These are phyloP conservation scores for Cephus pygmeus DNA, from an alignment of 2,888 invertebrate genomes.

Conservation along the genomic window DNA sequence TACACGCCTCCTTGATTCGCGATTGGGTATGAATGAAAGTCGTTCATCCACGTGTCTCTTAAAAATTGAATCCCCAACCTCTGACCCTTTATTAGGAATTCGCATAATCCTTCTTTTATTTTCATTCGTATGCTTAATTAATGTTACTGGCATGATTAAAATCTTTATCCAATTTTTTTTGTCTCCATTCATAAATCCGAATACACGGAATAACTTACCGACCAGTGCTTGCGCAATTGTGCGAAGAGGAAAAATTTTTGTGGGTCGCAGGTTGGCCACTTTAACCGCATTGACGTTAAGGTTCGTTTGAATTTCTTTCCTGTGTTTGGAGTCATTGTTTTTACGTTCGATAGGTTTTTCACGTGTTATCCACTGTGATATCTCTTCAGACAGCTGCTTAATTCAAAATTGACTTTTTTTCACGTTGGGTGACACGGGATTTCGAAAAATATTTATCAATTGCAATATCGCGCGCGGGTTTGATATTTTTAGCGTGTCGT, in stretches of 20 bases:
- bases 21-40: neutral
- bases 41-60: neutral
- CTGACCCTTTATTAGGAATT: neutral
- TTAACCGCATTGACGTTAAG: neutral
- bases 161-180: neutral
- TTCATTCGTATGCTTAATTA: neutral
- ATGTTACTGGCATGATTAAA: neutral
- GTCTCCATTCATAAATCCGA: neutral
- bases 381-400: neutral
- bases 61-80: neutral
- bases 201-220: neutral
- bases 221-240: neutral
- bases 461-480: neutral
- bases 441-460: neutral
- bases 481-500: slow-evolving; percentile 4
- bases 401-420: slow-evolving; percentile 10
- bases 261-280: neutral
- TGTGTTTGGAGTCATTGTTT: neutral
- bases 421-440: neutral
- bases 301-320: neutral
- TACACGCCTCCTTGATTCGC: neutral
- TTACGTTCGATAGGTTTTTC: neutral
- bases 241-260: neutral
- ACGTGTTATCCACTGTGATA: neutral
- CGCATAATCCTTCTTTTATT: neutral